phyloP scores from a whole-genome alignment of 2,888 invertebrate species.

The Dendrolimus pini region DNA sequence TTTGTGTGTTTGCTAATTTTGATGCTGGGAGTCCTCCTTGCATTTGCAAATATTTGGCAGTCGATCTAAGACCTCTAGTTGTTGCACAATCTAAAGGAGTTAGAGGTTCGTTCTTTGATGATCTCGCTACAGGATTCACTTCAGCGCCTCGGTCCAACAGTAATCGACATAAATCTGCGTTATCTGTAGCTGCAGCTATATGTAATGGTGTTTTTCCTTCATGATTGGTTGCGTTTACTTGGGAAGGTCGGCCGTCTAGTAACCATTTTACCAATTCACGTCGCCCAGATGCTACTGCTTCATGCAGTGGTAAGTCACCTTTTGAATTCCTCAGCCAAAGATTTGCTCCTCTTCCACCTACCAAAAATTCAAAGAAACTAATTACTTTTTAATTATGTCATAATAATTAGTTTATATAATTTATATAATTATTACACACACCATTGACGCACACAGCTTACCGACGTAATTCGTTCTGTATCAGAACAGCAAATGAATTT shows the following conservation, averaged over 20 bases:
- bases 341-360: conserved; percentile 83
- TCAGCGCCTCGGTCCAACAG: conserved; percentile 90
- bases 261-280: conserved; percentile 94
- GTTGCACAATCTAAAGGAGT: conserved; percentile 95
- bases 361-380: no score
- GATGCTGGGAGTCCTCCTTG: conserved; percentile 91
- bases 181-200: conserved; percentile 95
- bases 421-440: no score
- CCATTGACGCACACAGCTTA: no score
- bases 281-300: conserved; percentile 95
- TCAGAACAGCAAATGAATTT: no score
- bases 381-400: no score
- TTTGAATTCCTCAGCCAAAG: conserved; percentile 94
- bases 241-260: conserved; percentile 87
- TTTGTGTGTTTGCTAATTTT: conserved; percentile 75
- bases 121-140: conserved; percentile 89
- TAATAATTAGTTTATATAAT: no score
- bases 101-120: conserved; percentile 88
- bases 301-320: conserved; percentile 97
- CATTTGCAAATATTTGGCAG: conserved; percentile 94
- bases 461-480: no score
- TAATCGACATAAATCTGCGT: conserved; percentile 94
- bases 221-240: conserved; percentile 91
- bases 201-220: conserved; percentile 96
- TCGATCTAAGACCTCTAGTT: conserved; percentile 89